Conservation (phyloP, 2,797 vertebrate genomes). For the Rhinichthys osculus region DNA sequence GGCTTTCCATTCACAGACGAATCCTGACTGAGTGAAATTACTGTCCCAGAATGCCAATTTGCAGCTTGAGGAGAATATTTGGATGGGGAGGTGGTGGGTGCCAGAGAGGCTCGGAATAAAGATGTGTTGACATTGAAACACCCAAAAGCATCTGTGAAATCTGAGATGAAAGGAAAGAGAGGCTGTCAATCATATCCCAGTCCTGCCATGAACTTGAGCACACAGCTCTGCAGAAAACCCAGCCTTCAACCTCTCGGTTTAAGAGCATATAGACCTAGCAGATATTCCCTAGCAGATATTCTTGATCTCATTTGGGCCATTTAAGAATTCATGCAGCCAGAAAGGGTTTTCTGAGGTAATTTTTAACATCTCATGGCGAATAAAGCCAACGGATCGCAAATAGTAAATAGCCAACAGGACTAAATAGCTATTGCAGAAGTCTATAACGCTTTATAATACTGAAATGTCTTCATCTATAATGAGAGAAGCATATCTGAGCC, state of each 20-base stretch:
- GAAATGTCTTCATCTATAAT: slow-evolving; percentile 14
- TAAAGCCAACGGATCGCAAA: neutral
- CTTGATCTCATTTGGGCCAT: slow-evolving; percentile 42
- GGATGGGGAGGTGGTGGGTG: slow-evolving; percentile 34
- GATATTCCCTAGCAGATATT: slow-evolving; percentile 21
- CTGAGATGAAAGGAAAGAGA: slow-evolving; percentile 68
- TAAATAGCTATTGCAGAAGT: slow-evolving; percentile 11
- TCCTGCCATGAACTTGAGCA: slow-evolving; percentile 54
- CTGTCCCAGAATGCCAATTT: slow-evolving; percentile 62
- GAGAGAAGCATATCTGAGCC: slow-evolving; percentile 26
- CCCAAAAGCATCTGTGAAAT: slow-evolving; percentile 73
- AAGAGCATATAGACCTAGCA: slow-evolving; percentile 11
- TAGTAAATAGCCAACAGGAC: neutral
- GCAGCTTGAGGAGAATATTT: slow-evolving; percentile 52
- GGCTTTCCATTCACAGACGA: slow-evolving; percentile 55
- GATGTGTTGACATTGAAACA: slow-evolving; percentile 78
- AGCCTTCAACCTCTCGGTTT: slow-evolving; percentile 49
- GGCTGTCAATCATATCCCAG: slow-evolving; percentile 59
- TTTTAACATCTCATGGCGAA: slow-evolving; percentile 40
- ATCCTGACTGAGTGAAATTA: slow-evolving; percentile 46
- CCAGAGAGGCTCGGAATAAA: slow-evolving; percentile 64
- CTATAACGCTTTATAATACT: neutral
- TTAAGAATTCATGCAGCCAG: slow-evolving; percentile 25
- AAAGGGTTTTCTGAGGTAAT: slow-evolving; percentile 37
- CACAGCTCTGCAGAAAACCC: slow-evolving; percentile 49